These are phyloP conservation scores for Telenomus remus DNA, from an alignment of 1,140 invertebrate genomes.

Conservation along the genomic window DNA sequence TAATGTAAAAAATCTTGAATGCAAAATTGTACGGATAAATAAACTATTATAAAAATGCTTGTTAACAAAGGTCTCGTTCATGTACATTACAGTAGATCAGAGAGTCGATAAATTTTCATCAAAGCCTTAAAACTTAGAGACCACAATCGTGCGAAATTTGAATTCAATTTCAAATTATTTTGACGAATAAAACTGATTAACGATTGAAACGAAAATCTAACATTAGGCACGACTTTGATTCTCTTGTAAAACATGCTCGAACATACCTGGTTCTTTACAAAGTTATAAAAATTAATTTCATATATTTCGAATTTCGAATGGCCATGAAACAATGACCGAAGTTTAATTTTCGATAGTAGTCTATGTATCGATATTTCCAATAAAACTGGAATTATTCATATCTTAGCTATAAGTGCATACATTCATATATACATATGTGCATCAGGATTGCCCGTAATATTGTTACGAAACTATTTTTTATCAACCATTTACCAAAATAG, in stretches of 20 bases:
- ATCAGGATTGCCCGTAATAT: slow-evolving; percentile 60
- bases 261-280: slow-evolving; percentile 61
- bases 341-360: slow-evolving; percentile 62
- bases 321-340: slow-evolving; percentile 49
- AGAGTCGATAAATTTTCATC: slow-evolving; percentile 4
- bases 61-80: background rate
- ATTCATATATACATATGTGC: slow-evolving; percentile 66
- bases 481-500: slow-evolving; percentile 42
- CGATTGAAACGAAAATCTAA: slow-evolving; percentile 40
- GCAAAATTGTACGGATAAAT: background rate
- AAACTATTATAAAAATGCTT: background rate
- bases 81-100: slow-evolving; percentile 9
- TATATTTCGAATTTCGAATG: slow-evolving; percentile 61
- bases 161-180: too few species aligned
- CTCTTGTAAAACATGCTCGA: slow-evolving; percentile 57
- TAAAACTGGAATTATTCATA: slow-evolving; percentile 74
- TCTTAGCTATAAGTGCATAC: slow-evolving; percentile 66
- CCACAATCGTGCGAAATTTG: slow-evolving; percentile 10
- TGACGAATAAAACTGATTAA: too few species aligned
- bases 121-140: slow-evolving; percentile 8
- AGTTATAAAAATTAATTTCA: slow-evolving; percentile 66
- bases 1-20: too few species aligned
- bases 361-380: slow-evolving; percentile 69
- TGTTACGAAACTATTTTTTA: slow-evolving; percentile 50
- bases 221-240: slow-evolving; percentile 28